Evolutionary conservation across 2,888 invertebrate genomes (phyloP).

Genomic region (Synergus gifuensis): DNA sequence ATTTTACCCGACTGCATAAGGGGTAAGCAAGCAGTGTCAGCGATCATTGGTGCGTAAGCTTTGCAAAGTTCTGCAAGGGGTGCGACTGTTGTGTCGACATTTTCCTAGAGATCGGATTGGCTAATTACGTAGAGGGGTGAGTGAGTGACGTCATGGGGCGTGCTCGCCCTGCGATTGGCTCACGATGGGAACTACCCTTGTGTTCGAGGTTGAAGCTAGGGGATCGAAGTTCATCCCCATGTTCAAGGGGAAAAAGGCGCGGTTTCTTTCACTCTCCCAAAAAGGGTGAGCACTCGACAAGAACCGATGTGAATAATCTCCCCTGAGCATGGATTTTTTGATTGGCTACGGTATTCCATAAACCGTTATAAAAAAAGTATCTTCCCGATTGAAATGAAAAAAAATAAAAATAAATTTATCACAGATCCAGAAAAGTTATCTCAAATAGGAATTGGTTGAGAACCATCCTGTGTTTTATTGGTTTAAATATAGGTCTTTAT

Average conservation of each 20-base stretch:
- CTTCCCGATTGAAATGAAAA: not conserved
- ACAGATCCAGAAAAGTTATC: not conserved
- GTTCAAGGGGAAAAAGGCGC: slow-evolving; percentile 8
- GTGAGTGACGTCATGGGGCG: slow-evolving; percentile 71
- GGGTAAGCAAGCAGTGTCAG: slow-evolving; percentile 12
- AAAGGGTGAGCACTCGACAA: slow-evolving; percentile 38
- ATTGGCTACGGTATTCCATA: slow-evolving; percentile 34
- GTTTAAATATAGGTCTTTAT: not conserved
- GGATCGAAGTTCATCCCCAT: slow-evolving; percentile 36
- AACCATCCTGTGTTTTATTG: not conserved
- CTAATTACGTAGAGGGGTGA: slow-evolving; percentile 68
- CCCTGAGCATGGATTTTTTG: slow-evolving; percentile 11
- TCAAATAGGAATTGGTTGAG: not conserved
- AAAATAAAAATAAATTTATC: too few relatives aligned
- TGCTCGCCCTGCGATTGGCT: slow-evolving; percentile 68
- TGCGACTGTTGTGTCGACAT: slow-evolving; percentile 57
- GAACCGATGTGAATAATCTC: slow-evolving; percentile 23
- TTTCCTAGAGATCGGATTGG: slow-evolving; percentile 68
- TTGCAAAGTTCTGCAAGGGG: slow-evolving; percentile 53
- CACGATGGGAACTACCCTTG: slow-evolving; percentile 49
- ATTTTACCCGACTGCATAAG: not conserved
- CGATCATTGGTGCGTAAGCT: slow-evolving; percentile 67
- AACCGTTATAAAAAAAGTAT: slow-evolving; percentile 26
- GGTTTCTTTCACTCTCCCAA: slow-evolving; percentile 8
- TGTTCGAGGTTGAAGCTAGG: slow-evolving; percentile 20